Conservation (phyloP, 2,888 invertebrate genomes). For the Cephus nigrinus region DNA sequence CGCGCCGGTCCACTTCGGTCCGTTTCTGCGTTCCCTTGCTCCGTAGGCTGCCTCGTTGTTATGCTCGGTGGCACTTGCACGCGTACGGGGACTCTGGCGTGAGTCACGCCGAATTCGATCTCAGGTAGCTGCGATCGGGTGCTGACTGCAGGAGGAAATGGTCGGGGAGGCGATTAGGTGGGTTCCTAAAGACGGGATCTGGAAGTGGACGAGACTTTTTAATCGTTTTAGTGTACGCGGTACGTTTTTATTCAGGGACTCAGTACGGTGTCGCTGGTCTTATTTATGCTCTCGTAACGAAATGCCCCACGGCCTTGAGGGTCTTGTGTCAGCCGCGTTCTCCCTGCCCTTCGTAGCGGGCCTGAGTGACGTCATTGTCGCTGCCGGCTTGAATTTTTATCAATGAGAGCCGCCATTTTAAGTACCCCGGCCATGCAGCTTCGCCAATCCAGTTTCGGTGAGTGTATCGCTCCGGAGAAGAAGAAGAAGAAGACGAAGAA, state of each 20-base stretch:
- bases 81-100: not conserved
- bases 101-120: constrained; percentile 1
- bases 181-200: not conserved
- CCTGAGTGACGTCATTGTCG: not conserved
- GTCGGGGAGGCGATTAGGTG: not conserved
- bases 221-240: not conserved
- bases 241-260: not conserved
- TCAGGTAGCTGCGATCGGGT: not conserved
- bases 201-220: not conserved
- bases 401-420: not conserved
- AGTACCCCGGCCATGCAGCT: not conserved
- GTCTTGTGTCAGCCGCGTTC: not conserved
- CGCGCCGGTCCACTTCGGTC: not conserved
- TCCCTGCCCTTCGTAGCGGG: constrained; percentile 1
- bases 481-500: constrained; percentile 13
- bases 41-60: not conserved
- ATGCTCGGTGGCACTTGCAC: not conserved
- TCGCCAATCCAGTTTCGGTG: not conserved
- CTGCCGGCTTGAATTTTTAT: constrained; percentile 5
- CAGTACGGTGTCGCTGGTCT: not conserved
- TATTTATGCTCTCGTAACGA: not conserved
- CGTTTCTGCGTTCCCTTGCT: not conserved
- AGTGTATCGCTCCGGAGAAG: not conserved
- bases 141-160: not conserved
- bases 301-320: not conserved